These are phyloP conservation scores for Zoanthus gigantus DNA, from an alignment of 92 coral and sea anemone species.

Conservation along the genomic window DNA sequence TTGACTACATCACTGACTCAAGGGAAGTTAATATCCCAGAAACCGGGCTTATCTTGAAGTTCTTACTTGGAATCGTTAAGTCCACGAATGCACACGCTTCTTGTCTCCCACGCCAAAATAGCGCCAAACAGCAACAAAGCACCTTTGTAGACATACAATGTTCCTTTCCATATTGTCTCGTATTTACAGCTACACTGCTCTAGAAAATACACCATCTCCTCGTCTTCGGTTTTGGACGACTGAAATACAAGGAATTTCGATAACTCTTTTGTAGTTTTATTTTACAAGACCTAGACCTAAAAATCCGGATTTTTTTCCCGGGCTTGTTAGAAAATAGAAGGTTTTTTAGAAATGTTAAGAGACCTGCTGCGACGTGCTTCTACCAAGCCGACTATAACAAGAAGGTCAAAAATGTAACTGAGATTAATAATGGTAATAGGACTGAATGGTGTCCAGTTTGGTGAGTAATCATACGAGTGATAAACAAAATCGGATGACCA, in stretches of 20 bases:
- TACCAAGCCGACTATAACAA: too few species aligned
- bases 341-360: too few species aligned
- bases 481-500: too few species aligned
- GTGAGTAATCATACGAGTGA: too few species aligned
- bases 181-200: slow-evolving; percentile 13
- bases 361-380: too few species aligned
- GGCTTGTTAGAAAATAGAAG: too few species aligned
- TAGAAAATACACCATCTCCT: background rate
- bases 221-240: slow-evolving; percentile 4
- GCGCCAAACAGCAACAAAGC: slow-evolving; percentile 23
- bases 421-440: too few species aligned
- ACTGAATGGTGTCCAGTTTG: too few species aligned
- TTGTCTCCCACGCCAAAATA: slow-evolving; percentile 25
- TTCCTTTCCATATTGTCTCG: background rate
- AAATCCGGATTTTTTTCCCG: background rate
- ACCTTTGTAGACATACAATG: background rate
- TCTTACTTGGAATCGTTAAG: slow-evolving; percentile 21
- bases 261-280: background rate
- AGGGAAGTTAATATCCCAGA: too few species aligned
- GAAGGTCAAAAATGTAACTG: too few species aligned
- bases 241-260: background rate
- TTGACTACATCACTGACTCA: too few species aligned
- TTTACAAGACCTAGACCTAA: background rate
- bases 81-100: slow-evolving; percentile 21
- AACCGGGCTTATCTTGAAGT: background rate